Conservation (phyloP, 2,888 invertebrate genomes). For the Hyalella azteca region DNA sequence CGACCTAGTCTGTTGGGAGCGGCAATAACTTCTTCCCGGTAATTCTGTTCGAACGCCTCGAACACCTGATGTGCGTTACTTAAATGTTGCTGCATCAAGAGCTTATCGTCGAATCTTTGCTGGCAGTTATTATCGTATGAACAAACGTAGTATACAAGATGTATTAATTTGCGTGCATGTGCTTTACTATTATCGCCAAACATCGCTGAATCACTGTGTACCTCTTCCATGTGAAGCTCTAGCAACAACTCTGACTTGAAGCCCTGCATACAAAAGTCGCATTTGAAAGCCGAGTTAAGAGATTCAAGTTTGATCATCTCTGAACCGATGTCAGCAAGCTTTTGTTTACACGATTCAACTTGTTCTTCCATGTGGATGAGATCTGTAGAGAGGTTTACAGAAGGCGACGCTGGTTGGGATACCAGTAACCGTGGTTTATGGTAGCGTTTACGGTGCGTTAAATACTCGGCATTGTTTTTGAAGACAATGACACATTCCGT, state of each 20-base stretch:
- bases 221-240: not conserved
- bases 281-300: not conserved
- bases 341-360: conserved; percentile 4
- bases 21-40: not conserved
- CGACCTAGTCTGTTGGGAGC: not conserved
- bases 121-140: not conserved
- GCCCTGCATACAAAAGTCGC: not conserved
- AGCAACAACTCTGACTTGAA: not conserved
- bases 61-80: not conserved
- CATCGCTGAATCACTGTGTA: not conserved
- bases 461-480: conserved; percentile 44
- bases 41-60: not conserved
- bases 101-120: not conserved
- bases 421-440: conserved; percentile 39
- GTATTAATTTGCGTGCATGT: not conserved
- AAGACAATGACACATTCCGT: conserved; percentile 45
- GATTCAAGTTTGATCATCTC: not conserved
- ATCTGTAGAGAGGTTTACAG: not conserved
- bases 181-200: not conserved
- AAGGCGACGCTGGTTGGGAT: not conserved
- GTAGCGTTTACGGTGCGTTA: conserved; percentile 44
- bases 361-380: not conserved
- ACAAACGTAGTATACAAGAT: conserved; percentile 4
- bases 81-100: not conserved
- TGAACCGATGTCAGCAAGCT: not conserved